A percentile compares a stretch with the other conserved stretches of the same genome.
Evolutionary conservation across 2,888 invertebrate genomes (phyloP).

Genomic region (Nipponacmea schrenckii): DNA sequence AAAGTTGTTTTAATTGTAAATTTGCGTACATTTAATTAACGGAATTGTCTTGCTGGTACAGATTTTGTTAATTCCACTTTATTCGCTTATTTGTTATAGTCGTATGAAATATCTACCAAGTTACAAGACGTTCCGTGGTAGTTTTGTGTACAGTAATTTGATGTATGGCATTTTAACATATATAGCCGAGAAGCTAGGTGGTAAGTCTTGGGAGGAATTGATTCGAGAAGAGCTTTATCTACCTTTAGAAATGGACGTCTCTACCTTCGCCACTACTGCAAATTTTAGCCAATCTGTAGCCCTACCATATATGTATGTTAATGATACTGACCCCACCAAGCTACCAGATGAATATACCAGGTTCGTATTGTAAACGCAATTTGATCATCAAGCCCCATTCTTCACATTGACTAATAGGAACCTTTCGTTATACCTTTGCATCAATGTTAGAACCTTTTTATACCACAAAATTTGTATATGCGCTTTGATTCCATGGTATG

Average conservation of each 20-base stretch:
- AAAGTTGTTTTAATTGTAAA: no score
- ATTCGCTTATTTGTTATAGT: slow-evolving; percentile 26
- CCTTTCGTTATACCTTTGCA: no score
- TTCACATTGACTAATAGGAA: no score
- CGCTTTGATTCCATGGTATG: no score
- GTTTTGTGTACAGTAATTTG: slow-evolving; percentile 58
- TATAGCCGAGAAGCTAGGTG: slow-evolving; percentile 51
- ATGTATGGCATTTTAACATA: slow-evolving; percentile 60
- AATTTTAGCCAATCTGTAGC: slow-evolving; percentile 41
- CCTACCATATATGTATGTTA: slow-evolving; percentile 38
- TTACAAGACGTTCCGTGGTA: slow-evolving; percentile 48
- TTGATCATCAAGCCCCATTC: no score
- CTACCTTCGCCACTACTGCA: slow-evolving; percentile 52
- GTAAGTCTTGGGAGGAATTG: slow-evolving; percentile 56
- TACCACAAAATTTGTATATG: no score
- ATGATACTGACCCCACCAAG: background rate
- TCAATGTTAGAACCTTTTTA: no score
- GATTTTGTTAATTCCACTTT: no score
- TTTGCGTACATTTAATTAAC: no score
- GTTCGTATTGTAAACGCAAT: no score
- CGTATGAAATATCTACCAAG: slow-evolving; percentile 37
- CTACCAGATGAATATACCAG: no score
- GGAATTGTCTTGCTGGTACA: no score
- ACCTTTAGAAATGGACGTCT: slow-evolving; percentile 57
- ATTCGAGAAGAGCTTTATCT: slow-evolving; percentile 49